Percentiles rank a stretch among this genome's conserved stretches.
Evolutionary conservation across 2,113 vertebrate species (phyloP).

Genomic region (Sus scrofa): T2T-Sscrofa CM000816.6:36805501-36806000

Average conservation of each 20-base stretch:
- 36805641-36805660: conserved; percentile 73
- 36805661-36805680: conserved; percentile 80
- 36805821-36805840: conserved; percentile 47
- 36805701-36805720: conserved; percentile 85
- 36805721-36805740: conserved; percentile 85
- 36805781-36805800: conserved; percentile 79
- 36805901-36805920: conserved; percentile 25
- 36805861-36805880: conserved; percentile 43
- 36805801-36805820: conserved; percentile 72
- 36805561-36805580: conserved; percentile 48
- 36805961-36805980: conserved; percentile 11
- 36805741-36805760: conserved; percentile 82
- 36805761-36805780: conserved; percentile 67
- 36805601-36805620: conserved; percentile 58
- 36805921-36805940: not conserved
- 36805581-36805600: conserved; percentile 17
- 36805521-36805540: conserved; percentile 84
- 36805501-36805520: conserved; percentile 27
- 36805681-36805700: conserved; percentile 76
- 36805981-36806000: conserved; percentile 26
- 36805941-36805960: not conserved
- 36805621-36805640: conserved; percentile 74
- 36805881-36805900: conserved; percentile 53
- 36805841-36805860: conserved; percentile 77
- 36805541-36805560: conserved; percentile 88